These are phyloP conservation scores for Rhizoglyphus robini DNA, from an alignment of 1,140 invertebrate genomes.

Conservation along the genomic window DNA sequence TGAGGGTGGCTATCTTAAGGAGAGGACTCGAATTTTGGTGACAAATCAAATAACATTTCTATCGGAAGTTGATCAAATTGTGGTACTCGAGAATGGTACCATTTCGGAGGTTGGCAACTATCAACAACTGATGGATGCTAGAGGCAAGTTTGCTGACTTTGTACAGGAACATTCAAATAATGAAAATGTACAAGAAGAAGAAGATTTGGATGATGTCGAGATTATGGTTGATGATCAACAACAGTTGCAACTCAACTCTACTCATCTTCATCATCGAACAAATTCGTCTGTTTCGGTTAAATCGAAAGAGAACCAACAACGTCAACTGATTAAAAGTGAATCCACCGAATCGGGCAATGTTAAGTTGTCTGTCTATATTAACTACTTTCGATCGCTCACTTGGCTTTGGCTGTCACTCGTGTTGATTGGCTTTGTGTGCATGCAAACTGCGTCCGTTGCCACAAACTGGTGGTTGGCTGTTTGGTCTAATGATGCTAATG, in stretches of 20 bases:
- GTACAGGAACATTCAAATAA: slow-evolving; percentile 65
- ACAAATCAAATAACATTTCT: slow-evolving; percentile 7
- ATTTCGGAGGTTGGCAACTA: slow-evolving; percentile 33
- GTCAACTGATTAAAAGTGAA: slow-evolving; percentile 69
- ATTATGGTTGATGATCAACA: not conserved
- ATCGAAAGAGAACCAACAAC: not conserved
- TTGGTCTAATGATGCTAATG: slow-evolving; percentile 34
- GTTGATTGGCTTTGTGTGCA: slow-evolving; percentile 23
- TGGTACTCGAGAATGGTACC: slow-evolving; percentile 33
- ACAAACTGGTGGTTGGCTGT: slow-evolving; percentile 80
- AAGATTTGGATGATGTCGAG: not conserved
- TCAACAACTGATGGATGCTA: slow-evolving; percentile 30
- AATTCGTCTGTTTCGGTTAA: slow-evolving; percentile 10
- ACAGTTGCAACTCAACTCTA: no score
- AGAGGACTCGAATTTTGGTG: slow-evolving; percentile 1
- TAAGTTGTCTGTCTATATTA: slow-evolving; percentile 70
- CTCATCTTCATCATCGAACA: no score
- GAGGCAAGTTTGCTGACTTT: slow-evolving; percentile 39
- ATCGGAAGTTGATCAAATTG: slow-evolving; percentile 25
- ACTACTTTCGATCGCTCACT: slow-evolving; percentile 29
- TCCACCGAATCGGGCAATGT: slow-evolving; percentile 80
- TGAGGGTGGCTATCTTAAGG: not conserved
- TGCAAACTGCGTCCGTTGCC: slow-evolving; percentile 56
- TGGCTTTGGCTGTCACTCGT: slow-evolving; percentile 21
- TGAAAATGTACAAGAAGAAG: slow-evolving; percentile 28